phyloP scores from a whole-genome alignment of 2,888 invertebrate genomes.

The Himalopsyche tibetana region DNA sequence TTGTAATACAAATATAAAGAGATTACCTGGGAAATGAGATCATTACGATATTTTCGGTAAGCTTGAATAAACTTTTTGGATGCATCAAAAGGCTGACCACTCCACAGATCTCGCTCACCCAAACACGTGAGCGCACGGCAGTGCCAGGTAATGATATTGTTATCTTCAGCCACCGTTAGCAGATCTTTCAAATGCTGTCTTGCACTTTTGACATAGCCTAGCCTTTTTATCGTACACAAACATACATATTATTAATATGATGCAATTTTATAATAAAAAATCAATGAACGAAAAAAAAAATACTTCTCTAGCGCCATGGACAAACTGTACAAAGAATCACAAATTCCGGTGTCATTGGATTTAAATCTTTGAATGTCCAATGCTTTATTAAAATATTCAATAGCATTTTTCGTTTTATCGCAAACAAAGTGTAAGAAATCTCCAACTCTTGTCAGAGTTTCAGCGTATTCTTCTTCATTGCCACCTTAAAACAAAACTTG shows the following conservation, averaged over 20 bases:
- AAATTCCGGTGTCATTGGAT: constrained; percentile 73
- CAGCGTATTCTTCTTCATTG: constrained; percentile 73
- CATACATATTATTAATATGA: too few species aligned
- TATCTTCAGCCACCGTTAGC: constrained; percentile 72
- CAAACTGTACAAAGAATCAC: constrained; percentile 76
- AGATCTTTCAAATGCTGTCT: constrained; percentile 73
- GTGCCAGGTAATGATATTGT: constrained; percentile 68
- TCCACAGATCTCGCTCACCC: constrained; percentile 73
- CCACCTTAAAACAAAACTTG: constrained; percentile 69
- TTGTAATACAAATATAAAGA: not conserved
- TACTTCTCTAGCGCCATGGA: constrained; percentile 77
- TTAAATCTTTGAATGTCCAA: constrained; percentile 71
- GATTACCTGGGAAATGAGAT: constrained; percentile 19
- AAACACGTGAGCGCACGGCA: constrained; percentile 73
- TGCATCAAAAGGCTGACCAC: constrained; percentile 73
- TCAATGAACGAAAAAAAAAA: too few species aligned
- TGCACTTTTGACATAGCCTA: constrained; percentile 72
- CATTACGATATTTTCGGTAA: constrained; percentile 67
- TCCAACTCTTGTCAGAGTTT: constrained; percentile 77
- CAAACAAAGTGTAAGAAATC: constrained; percentile 72
- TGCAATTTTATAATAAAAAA: too few species aligned
- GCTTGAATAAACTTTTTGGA: constrained; percentile 74
- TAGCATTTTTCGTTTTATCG: constrained; percentile 75
- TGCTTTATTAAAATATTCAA: constrained; percentile 75
- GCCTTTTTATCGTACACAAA: constrained; percentile 67